Conservation (phyloP, 2,113 vertebrate species). For the Rhabdomys dilectus region DNA sequence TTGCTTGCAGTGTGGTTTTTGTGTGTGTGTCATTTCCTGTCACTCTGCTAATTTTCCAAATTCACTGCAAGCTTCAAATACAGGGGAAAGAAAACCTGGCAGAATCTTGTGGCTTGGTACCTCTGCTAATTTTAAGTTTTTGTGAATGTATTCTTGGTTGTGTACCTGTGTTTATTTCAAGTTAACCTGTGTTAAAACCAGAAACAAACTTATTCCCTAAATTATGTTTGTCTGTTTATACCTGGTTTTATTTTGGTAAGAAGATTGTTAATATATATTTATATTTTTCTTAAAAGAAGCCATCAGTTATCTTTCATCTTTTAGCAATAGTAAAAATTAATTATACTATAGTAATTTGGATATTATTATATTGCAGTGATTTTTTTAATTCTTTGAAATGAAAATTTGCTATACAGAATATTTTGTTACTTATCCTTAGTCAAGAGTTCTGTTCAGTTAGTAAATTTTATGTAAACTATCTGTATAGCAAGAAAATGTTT, state of each 20-base stretch:
- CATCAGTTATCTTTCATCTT: not conserved
- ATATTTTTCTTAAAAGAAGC: not conserved
- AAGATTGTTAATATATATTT: slow-evolving; percentile 32
- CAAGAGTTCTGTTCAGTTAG: not conserved
- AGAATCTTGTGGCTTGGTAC: not conserved
- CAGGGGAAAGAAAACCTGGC: not conserved
- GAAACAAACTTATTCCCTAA: not conserved
- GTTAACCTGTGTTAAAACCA: not conserved
- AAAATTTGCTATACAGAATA: not conserved
- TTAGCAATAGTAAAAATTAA: slow-evolving; percentile 34
- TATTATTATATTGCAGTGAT: not conserved
- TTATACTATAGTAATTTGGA: slow-evolving; percentile 41
- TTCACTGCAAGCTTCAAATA: slow-evolving; percentile 39
- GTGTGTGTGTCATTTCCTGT: slow-evolving; percentile 44
- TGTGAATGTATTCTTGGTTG: not conserved
- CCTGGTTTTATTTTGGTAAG: slow-evolving; percentile 6
- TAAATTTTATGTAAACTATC: slow-evolving; percentile 4
- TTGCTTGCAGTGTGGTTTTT: slow-evolving; percentile 64
- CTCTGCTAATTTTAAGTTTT: slow-evolving; percentile 16
- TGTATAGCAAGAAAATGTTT: not conserved
- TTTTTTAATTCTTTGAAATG: not conserved
- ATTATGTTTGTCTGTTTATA: not conserved
- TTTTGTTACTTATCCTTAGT: not conserved
- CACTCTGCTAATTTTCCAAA: slow-evolving; percentile 41
- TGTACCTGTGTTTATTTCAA: not conserved